Base-by-base conservation (phyloP, 92 coral and sea anemone species). In the Muricea muricata region DNA sequence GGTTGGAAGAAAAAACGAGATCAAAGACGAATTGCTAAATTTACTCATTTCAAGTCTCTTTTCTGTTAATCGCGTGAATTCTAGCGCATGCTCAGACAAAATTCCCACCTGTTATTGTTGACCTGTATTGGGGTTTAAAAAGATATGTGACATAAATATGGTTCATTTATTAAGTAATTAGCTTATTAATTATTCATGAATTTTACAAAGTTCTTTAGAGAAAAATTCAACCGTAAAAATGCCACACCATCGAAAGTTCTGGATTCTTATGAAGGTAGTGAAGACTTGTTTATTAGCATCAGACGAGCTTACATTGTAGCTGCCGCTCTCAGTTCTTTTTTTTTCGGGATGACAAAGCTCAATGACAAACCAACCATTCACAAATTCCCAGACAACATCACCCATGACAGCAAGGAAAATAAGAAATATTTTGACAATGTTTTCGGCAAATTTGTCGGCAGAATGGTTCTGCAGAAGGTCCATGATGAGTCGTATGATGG, bases 271-370 rank as follows among this genome's bases (percentile, higher is more conserved):
- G 32, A 73, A 3, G 79, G 79, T 42, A 33, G 79, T 39, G 79
- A 73, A 61, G 79, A 73, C 56, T 55, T 31, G 67, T 76, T 76
- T 50, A 45, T 68, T 68, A 68, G 75, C 37, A 42, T 68, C 15
- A 10, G 41, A 13, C 24, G 15, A 65, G 72, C 72, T 14, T 65
- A 65, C 72, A 65, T 65, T 29, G 34, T 65, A 6, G 72, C 47
- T 68, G 85, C 85, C 1, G 75, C 74, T 9, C 25, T 58, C 0
- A 26, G 41, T 9, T 57, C 40, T 33, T n/a, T n/a, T n/a, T 56
- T 92, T 81, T 92, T 90, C 87, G 96, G 90, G 18, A 87, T 90
- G 92, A 34, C 84, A 42, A 65, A 40, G 28, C 48, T 87, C 42
- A 90, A 90, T 17, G 93, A 90, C 28, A 71, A 18, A 57, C 93